phyloP scores from a whole-genome alignment of 37 sponge, comb jelly and placozoan species.

The Aplysina aerophoba region DNA sequence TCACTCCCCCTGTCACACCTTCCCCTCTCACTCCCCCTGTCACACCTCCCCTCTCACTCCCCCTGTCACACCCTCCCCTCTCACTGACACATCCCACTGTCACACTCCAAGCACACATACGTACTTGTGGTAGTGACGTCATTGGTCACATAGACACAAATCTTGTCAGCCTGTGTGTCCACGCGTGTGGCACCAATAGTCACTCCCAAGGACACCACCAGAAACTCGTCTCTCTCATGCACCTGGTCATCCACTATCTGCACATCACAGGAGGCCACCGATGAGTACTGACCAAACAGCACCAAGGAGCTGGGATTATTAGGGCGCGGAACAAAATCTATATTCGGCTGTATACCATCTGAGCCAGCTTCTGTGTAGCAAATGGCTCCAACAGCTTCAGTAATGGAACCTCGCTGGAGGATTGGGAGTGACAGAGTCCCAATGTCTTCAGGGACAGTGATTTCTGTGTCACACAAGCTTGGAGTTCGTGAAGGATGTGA shows the following conservation, averaged over 20 bases:
- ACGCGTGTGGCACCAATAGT: not conserved
- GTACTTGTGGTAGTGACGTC: conserved; percentile 52
- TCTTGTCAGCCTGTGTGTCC: not conserved
- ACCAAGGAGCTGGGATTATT: conserved; percentile 25
- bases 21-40: not conserved
- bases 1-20: conserved; percentile 38
- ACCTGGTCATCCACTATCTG: conserved; percentile 43
- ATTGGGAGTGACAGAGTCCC: not conserved
- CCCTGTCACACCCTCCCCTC: conserved; percentile 68
- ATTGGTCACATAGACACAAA: conserved; percentile 51
- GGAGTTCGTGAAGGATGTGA: not conserved
- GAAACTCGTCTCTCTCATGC: conserved; percentile 38
- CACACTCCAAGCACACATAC: conserved; percentile 34
- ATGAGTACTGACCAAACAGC: not conserved
- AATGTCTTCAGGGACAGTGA: conserved; percentile 8
- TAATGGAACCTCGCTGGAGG: not conserved
- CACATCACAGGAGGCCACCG: conserved; percentile 33
- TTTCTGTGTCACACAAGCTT: not conserved
- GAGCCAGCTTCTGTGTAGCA: conserved; percentile 49
- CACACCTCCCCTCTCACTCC: conserved; percentile 53
- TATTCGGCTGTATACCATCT: not conserved
- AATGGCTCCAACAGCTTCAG: conserved; percentile 37
- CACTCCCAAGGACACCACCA: conserved; percentile 28
- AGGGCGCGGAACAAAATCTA: conserved; percentile 30
- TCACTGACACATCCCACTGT: conserved; percentile 56